Percentiles rank a stretch among this genome's conserved stretches.
These are phyloP conservation scores for Xiphophorus couchianus DNA, from an alignment of 2,113 vertebrate species.

Conservation along the genomic window DNA sequence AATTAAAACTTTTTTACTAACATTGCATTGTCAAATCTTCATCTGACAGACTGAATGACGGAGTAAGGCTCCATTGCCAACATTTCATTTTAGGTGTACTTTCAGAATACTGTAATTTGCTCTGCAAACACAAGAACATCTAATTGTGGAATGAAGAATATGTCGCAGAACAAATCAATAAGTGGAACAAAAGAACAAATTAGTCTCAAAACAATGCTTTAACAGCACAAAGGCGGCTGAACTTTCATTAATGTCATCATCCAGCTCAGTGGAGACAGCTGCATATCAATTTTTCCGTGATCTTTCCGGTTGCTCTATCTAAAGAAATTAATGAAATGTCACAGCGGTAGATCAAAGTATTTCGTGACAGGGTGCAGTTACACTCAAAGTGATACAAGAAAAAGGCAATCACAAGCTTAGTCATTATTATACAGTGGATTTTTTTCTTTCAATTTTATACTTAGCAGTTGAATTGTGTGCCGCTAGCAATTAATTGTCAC, in stretches of 20 bases:
- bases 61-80: background rate
- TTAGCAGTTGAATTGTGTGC: conserved; percentile 25
- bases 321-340: conserved; percentile 31
- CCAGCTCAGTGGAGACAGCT: conserved; percentile 33
- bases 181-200: conserved; percentile 38
- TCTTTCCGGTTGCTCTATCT: conserved; percentile 33
- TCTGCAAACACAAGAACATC: conserved; percentile 34
- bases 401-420: conserved; percentile 12
- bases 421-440: conserved; percentile 12
- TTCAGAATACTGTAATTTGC: conserved; percentile 34
- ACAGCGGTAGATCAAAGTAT: conserved; percentile 7
- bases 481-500: conserved; percentile 33
- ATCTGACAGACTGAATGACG: conserved; percentile 31
- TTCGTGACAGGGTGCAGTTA: conserved; percentile 53
- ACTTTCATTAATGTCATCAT: conserved; percentile 61
- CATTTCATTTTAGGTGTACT: conserved; percentile 23
- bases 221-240: conserved; percentile 39
- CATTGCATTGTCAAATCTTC: conserved; percentile 1
- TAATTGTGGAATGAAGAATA: conserved; percentile 51
- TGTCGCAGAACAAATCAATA: conserved; percentile 38
- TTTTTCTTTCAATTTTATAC: conserved; percentile 34
- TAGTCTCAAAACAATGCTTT: conserved; percentile 49
- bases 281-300: conserved; percentile 29
- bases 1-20: conserved; percentile 1
- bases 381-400: conserved; percentile 4